phyloP scores from a whole-genome alignment of 2,113 vertebrate genomes.

The Tiliqua scincoides region DNA sequence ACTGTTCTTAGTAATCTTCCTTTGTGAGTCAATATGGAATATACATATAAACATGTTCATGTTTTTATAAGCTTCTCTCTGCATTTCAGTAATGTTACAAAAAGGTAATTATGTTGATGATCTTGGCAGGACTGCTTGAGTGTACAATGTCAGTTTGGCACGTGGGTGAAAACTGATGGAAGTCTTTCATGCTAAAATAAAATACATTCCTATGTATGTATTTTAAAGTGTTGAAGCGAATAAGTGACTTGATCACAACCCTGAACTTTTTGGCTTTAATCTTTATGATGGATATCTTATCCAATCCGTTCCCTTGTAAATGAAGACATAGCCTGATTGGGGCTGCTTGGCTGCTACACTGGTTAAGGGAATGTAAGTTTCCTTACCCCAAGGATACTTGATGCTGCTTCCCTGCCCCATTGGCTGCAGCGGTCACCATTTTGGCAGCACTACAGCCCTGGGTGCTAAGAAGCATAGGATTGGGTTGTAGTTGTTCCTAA shows the following conservation, averaged over 20 bases:
- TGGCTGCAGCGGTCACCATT: no score
- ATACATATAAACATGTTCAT: background rate
- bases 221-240: background rate
- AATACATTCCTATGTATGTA: background rate
- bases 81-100: background rate
- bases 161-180: background rate
- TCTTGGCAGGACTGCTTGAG: background rate
- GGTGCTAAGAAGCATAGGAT: no score
- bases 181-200: background rate
- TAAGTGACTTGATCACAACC: background rate
- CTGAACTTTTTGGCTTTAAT: background rate
- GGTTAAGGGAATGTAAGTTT: no score
- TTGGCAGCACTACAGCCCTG: no score
- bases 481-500: no score
- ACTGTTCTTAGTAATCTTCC: background rate
- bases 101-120: background rate
- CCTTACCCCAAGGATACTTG: no score
- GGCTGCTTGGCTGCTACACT: no score
- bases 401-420: no score
- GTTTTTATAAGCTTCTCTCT: constrained; percentile 3
- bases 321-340: no score
- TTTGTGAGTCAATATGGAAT: background rate
- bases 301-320: background rate
- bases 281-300: background rate
- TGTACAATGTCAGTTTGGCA: background rate